Base-by-base conservation (phyloP, 1,140 invertebrate genomes). In the Elymnias hypermnestra region DNA sequence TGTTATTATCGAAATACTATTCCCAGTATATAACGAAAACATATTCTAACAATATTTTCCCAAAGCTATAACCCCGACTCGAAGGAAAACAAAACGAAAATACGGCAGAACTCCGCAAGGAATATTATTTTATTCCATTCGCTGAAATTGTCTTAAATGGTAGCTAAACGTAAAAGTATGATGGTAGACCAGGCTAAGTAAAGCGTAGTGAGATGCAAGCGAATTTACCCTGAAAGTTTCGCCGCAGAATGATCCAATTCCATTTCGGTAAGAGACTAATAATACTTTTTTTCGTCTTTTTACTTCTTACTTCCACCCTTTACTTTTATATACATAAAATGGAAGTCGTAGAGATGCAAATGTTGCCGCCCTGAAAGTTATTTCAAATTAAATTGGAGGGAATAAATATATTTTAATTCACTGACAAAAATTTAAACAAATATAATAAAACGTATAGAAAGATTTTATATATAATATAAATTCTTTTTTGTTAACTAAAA, bases 231-330 rank as follows among this genome's bases (percentile, higher is more conserved):
- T 78, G 70, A 70, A 82, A 83, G 63, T 82, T 84, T 82, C 70
- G 64, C 67, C 71, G 57, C 67, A 66, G 63, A 84, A 84, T 79
- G 81, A 79, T 84, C 72, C 81, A 84, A 82, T 84, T 84, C 81
- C 81, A 84, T 84, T 84, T 84, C 77, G 81, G 77, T 82, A 79
- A 83, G 69, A 82, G 81, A 81, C 81, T 84, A 84, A 84, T 84
- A 84, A 84, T 81, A 84, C 65, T 77, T 78, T 84, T 83, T 83
- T 84, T 78, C 72, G 66, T 73, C 72, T 72, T 84, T 82, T 84
- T 84, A 78, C 81, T 84, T 81, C 72, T 84, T 83, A 69, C 70
- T 84, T 78, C 72, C 69, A 84, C 77, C 81, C 77, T 81, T 81
- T 84, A 84, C 76, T 81, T 62, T 76, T 83, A 77, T 78, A 71